Conservation (phyloP, 2,113 vertebrate species). For the Neodon shergylaensis region DNA sequence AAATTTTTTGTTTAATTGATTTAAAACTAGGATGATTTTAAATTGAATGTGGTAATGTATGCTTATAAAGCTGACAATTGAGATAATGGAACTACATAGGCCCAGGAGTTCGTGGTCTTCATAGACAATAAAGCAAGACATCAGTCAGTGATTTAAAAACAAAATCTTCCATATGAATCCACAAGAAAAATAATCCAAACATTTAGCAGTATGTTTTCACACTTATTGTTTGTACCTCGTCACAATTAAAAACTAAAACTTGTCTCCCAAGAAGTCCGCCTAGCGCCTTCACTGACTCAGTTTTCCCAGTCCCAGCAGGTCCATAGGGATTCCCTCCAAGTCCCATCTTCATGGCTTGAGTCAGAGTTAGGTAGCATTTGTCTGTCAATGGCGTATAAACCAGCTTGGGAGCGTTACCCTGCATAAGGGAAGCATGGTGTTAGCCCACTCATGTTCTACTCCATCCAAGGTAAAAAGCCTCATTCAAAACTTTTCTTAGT, state of each 20-base stretch:
- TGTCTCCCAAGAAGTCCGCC: slow-evolving; percentile 97
- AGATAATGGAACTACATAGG: not conserved
- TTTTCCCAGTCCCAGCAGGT: slow-evolving; percentile 98
- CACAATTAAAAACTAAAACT: slow-evolving; percentile 99
- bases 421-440: not conserved
- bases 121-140: not conserved
- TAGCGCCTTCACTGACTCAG: slow-evolving; percentile 97
- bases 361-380: slow-evolving; percentile 98
- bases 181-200: slow-evolving; percentile 4
- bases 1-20: not conserved
- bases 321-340: slow-evolving; percentile 98
- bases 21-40: slow-evolving; percentile 44
- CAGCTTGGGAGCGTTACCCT: slow-evolving; percentile 97
- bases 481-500: not conserved
- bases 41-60: not conserved
- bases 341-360: slow-evolving; percentile 98
- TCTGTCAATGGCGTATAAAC: slow-evolving; percentile 98
- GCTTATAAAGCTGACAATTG: no score
- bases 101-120: not conserved
- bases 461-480: not conserved
- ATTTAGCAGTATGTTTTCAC: not conserved
- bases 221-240: slow-evolving; percentile 90
- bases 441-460: not conserved
- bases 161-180: not conserved
- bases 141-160: not conserved